These are phyloP conservation scores for Xanthorhoe spadicearia DNA, from an alignment of 2,888 invertebrate species.

Conservation along the genomic window DNA sequence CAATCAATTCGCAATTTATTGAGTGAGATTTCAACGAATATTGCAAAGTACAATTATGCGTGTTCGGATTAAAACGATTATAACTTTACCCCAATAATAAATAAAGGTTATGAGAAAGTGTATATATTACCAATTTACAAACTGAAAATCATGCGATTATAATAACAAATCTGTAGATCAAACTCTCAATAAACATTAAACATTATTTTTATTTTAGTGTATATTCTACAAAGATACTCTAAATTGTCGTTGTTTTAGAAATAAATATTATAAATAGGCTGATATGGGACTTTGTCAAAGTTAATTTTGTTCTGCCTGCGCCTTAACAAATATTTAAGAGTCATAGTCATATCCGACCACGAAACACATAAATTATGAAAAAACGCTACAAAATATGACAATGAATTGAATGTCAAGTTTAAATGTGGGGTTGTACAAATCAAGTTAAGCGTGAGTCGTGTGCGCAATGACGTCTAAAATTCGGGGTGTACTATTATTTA, in stretches of 20 bases:
- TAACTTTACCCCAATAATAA: slow-evolving; percentile 6
- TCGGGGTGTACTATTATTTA: slow-evolving; percentile 83
- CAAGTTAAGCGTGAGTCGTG: slow-evolving; percentile 73
- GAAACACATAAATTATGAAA: slow-evolving; percentile 14
- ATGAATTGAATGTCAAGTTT: slow-evolving; percentile 80
- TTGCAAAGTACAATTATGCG: slow-evolving; percentile 57
- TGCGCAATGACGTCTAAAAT: slow-evolving; percentile 73
- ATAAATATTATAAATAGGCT: no score
- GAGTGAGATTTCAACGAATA: slow-evolving; percentile 53
- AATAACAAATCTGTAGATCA: no score
- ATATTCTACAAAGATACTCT: no score
- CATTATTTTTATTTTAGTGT: no score
- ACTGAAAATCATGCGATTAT: no score
- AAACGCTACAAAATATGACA: slow-evolving; percentile 52
- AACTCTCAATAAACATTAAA: no score
- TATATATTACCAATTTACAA: background rate
- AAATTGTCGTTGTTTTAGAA: no score
- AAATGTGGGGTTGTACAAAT: slow-evolving; percentile 79
- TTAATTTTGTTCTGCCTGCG: background rate
- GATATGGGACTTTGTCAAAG: background rate
- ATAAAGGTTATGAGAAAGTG: background rate
- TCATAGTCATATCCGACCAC: slow-evolving; percentile 9
- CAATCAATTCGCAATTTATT: slow-evolving; percentile 57
- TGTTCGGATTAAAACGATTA: slow-evolving; percentile 37
- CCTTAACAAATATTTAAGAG: background rate